Evolutionary conservation across 2,797 vertebrate species (phyloP).

Genomic region (Euphonia xanthogaster): DNA sequence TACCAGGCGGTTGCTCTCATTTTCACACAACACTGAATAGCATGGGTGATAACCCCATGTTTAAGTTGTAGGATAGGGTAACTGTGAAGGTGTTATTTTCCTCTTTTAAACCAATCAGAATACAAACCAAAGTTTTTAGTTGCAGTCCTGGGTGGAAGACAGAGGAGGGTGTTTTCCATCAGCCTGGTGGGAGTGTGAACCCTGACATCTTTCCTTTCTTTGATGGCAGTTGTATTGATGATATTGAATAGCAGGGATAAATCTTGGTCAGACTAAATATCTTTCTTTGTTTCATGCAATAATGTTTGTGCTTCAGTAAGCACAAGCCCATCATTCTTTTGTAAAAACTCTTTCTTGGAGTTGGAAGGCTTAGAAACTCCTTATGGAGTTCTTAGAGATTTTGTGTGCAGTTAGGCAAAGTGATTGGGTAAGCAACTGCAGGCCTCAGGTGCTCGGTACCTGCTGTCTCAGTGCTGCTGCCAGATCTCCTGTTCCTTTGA

Average conservation of each 20-base stretch:
- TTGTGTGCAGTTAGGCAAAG: neutral
- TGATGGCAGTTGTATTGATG: neutral
- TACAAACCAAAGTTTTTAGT: neutral
- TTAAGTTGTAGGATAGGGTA: neutral
- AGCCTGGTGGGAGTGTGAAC: neutral
- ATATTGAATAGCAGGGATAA: neutral
- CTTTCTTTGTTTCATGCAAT: neutral
- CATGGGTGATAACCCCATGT: neutral
- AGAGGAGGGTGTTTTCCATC: neutral
- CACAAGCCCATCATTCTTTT: neutral
- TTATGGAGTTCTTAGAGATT: neutral
- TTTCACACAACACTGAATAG: neutral
- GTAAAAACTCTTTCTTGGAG: neutral
- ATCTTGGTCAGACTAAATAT: neutral
- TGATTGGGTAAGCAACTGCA: neutral
- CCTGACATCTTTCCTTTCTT: neutral
- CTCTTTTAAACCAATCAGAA: neutral
- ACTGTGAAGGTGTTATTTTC: neutral
- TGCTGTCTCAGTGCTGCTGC: neutral
- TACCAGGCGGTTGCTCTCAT: neutral
- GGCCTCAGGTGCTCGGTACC: neutral
- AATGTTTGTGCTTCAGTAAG: neutral
- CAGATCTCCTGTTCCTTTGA: neutral
- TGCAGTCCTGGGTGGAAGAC: neutral
- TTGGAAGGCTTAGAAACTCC: neutral